Conservation (phyloP, 1,140 invertebrate species). For the Globodera rostochiensis region DNA sequence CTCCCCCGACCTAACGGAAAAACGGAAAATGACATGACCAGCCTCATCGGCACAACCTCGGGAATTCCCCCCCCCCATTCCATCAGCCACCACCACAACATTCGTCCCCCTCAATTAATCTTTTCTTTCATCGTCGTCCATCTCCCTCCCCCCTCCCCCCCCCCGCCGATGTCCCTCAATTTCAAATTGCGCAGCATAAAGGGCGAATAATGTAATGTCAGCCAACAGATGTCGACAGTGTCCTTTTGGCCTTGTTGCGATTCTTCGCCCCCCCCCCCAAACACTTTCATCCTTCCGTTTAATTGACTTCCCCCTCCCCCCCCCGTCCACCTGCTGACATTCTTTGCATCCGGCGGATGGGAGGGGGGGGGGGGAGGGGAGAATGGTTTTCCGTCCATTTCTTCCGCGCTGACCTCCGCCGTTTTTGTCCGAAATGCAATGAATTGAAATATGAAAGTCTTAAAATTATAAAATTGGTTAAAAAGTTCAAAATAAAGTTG, state of each 20-base stretch:
- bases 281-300: not conserved
- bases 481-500: no score
- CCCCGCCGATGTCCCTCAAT: not conserved
- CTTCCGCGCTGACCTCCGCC: not conserved
- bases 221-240: not conserved
- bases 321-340: not conserved
- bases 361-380: not conserved
- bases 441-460: no score
- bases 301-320: not conserved
- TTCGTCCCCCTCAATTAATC: no score
- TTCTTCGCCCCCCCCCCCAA: not conserved
- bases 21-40: no score
- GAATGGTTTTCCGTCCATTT: not conserved
- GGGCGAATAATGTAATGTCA: not conserved
- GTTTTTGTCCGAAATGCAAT: not conserved
- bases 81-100: no score
- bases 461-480: no score
- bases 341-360: not conserved
- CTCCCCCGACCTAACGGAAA: no score
- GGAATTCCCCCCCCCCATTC: not conserved
- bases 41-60: no score
- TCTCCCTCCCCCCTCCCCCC: not conserved
- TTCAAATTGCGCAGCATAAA: conserved; percentile 2
- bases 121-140: no score
- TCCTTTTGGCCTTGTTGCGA: not conserved